A percentile compares a stretch with the other conserved stretches of the same genome.
Conservation (phyloP, 2,113 vertebrate genomes). For the Rhineura floridana region DNA sequence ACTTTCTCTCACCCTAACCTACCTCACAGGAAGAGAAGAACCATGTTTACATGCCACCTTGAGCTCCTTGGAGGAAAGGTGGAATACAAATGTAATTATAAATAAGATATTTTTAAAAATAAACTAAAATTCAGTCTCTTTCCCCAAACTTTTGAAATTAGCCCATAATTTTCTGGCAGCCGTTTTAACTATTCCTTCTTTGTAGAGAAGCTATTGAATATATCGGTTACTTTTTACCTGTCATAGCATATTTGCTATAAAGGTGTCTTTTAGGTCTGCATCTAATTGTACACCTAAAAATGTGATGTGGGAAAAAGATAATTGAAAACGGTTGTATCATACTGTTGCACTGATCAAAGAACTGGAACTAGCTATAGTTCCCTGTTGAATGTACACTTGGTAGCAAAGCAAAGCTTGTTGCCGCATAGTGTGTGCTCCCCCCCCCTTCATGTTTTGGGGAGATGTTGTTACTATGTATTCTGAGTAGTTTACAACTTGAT, state of each 20-base stretch:
- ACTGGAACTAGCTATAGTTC: too few relatives aligned
- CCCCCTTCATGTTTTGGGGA: too few relatives aligned
- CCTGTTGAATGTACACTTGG: too few relatives aligned
- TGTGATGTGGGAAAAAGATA: not conserved
- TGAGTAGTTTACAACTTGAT: not conserved
- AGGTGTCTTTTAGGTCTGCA: not conserved
- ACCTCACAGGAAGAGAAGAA: too few relatives aligned
- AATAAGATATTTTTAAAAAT: not conserved
- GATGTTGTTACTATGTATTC: not conserved
- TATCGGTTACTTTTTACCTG: constrained; percentile 39
- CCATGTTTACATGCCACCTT: too few relatives aligned
- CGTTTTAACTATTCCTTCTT: constrained; percentile 48
- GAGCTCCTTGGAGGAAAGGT: too few relatives aligned
- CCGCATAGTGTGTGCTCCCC: not conserved
- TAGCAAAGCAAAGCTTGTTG: not conserved
- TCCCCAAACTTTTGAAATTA: not conserved
- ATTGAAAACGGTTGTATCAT: not conserved
- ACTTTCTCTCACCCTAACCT: too few relatives aligned
- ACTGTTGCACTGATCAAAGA: not conserved
- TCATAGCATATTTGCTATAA: not conserved
- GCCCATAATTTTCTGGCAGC: constrained; percentile 33
- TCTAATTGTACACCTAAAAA: not conserved
- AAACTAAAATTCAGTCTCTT: not conserved
- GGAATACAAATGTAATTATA: too few relatives aligned
- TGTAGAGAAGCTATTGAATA: constrained; percentile 44